Conservation (phyloP, 2,113 vertebrate genomes). For the Gila orcuttii region DNA sequence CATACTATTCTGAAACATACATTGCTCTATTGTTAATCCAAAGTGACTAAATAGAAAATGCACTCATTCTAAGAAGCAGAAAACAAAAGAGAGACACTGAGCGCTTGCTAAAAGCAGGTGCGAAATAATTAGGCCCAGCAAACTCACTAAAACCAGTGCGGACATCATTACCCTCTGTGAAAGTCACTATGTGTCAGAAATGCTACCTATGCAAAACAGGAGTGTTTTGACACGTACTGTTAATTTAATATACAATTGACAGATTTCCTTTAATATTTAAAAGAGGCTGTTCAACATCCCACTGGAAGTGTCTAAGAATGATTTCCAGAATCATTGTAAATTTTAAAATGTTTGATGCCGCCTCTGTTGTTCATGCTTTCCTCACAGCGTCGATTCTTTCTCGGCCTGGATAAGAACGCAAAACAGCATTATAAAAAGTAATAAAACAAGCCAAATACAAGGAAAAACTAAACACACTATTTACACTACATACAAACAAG, state of each 20-base stretch:
- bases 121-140: slow-evolving; percentile 51
- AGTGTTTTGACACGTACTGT: neutral
- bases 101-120: slow-evolving; percentile 53
- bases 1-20: slow-evolving; percentile 64
- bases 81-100: slow-evolving; percentile 40
- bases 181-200: slow-evolving; percentile 49
- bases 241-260: slow-evolving; percentile 46
- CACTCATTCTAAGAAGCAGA: slow-evolving; percentile 53
- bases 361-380: slow-evolving; percentile 42
- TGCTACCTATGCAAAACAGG: slow-evolving; percentile 44
- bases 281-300: slow-evolving; percentile 40
- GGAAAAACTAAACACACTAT: slow-evolving; percentile 95
- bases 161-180: slow-evolving; percentile 31
- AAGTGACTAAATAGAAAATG: slow-evolving; percentile 68
- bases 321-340: slow-evolving; percentile 58
- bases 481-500: slow-evolving; percentile 93
- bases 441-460: slow-evolving; percentile 82
- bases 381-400: slow-evolving; percentile 55
- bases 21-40: slow-evolving; percentile 58
- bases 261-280: slow-evolving; percentile 33
- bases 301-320: slow-evolving; percentile 39
- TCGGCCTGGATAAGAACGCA: slow-evolving; percentile 58
- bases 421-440: slow-evolving; percentile 74
- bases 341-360: slow-evolving; percentile 19
- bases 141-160: slow-evolving; percentile 41